Percentiles rank a stretch among this genome's conserved stretches.
phyloP scores from a whole-genome alignment of 1,140 invertebrate species.

The Holotrichia oblita region DNA sequence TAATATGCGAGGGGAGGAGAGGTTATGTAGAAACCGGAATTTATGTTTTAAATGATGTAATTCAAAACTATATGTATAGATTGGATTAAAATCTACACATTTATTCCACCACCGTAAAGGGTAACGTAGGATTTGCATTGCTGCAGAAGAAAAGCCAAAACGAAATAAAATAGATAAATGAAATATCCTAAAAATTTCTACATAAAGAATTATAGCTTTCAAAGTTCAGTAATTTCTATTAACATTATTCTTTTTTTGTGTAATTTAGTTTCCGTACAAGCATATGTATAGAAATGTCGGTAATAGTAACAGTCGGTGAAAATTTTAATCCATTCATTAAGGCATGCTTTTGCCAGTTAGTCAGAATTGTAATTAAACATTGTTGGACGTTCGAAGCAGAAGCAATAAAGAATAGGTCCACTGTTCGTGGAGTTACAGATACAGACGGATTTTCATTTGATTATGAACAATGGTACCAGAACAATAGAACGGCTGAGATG shows the following conservation, averaged over 20 bases:
- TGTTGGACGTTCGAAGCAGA: not conserved
- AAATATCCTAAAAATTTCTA: no score
- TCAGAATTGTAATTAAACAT: slow-evolving; percentile 26
- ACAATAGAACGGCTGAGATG: slow-evolving; percentile 45
- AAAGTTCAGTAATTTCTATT: no score
- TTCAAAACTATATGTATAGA: no score
- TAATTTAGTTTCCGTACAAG: not conserved
- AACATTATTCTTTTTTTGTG: not conserved
- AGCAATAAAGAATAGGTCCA: slow-evolving; percentile 39
- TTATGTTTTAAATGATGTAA: no score
- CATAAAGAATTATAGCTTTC: no score
- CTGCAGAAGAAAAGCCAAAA: no score
- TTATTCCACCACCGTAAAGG: no score
- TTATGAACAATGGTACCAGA: slow-evolving; percentile 46
- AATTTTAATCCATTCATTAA: slow-evolving; percentile 32
- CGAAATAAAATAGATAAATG: no score
- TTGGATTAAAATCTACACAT: no score
- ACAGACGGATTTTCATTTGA: slow-evolving; percentile 48
- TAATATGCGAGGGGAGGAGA: no score
- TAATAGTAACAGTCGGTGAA: slow-evolving; percentile 25
- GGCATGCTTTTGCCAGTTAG: slow-evolving; percentile 8
- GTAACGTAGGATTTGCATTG: no score
- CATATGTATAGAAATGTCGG: not conserved
- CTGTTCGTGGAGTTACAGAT: slow-evolving; percentile 42
- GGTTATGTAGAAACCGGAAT: no score